Evolutionary conservation across 1,140 invertebrate genomes (phyloP).

Genomic region (Asbolus verrucosus): DNA sequence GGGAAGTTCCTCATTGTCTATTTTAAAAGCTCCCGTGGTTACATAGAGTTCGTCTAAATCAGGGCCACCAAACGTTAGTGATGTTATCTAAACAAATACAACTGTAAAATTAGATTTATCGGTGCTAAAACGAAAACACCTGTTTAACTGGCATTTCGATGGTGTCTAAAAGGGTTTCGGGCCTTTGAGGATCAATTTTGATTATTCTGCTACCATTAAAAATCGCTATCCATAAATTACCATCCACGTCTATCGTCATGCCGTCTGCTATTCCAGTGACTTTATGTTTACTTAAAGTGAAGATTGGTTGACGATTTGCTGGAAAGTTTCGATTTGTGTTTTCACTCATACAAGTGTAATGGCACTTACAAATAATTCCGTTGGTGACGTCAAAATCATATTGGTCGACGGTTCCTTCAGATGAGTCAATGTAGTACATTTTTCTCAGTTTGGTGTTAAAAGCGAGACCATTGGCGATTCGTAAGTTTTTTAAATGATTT

Average conservation of each 20-base stretch:
- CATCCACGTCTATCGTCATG: constrained; percentile 76
- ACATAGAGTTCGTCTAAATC: constrained; percentile 69
- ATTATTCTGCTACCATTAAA: constrained; percentile 63
- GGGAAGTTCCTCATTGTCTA: constrained; percentile 59
- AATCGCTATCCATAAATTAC: constrained; percentile 74
- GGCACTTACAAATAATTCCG: constrained; percentile 74
- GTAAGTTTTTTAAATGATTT: constrained; percentile 66
- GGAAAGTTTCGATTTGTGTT: constrained; percentile 7
- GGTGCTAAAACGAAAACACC: background rate
- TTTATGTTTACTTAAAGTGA: constrained; percentile 49
- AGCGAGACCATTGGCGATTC: constrained; percentile 83
- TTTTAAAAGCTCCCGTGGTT: constrained; percentile 63
- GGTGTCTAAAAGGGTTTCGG: constrained; percentile 53
- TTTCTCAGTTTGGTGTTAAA: constrained; percentile 77
- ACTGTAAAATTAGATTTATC: background rate
- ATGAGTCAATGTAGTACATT: constrained; percentile 82
- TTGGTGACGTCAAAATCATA: constrained; percentile 81
- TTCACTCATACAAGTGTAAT: background rate
- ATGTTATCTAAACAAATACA: constrained; percentile 66
- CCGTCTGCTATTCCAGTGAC: constrained; percentile 70
- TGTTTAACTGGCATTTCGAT: constrained; percentile 53
- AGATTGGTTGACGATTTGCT: constrained; percentile 55
- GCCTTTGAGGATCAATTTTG: constrained; percentile 59
- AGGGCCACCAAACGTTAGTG: constrained; percentile 72
- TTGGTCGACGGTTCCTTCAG: constrained; percentile 72